Conservation (phyloP, 2,888 invertebrate genomes). For the Platycheirus albimanus region DNA sequence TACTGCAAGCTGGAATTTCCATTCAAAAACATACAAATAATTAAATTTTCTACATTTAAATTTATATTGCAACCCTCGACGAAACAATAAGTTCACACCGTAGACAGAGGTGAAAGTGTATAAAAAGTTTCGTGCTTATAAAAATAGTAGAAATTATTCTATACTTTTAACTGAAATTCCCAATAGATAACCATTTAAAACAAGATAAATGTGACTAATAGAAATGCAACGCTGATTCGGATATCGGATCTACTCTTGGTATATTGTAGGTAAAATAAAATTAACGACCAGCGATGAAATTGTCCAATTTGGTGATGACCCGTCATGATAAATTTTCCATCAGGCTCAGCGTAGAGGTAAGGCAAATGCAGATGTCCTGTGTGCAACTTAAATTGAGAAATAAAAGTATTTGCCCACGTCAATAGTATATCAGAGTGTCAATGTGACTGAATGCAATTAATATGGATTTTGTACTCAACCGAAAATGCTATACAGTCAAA, state of each 20-base stretch:
- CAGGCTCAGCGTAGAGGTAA: not conserved
- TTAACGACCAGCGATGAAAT: conserved; percentile 32
- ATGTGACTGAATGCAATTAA: conserved; percentile 29
- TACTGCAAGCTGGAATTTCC: no score
- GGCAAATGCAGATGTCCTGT: conserved; percentile 6
- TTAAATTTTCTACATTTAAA: no score
- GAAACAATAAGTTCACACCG: no score
- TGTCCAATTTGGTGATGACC: conserved; percentile 25
- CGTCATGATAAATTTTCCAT: conserved; percentile 25
- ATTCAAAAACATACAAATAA: no score
- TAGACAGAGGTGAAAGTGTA: no score
- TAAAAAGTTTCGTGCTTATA: no score
- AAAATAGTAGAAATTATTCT: no score
- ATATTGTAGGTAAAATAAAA: conserved; percentile 9
- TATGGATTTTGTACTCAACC: conserved; percentile 6
- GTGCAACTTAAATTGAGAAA: conserved; percentile 10
- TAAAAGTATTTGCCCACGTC: conserved; percentile 20
- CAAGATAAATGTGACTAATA: not conserved
- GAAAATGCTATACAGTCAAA: conserved; percentile 4
- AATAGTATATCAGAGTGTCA: conserved; percentile 23
- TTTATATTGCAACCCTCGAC: no score
- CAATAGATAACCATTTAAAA: not conserved
- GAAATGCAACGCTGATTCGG: not conserved
- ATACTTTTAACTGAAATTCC: no score
- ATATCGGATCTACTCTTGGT: not conserved